Percentiles rank a stretch among this genome's conserved stretches.
These are phyloP conservation scores for Hemitrygon akajei DNA, from an alignment of 2,797 vertebrate genomes.

Conservation along the genomic window DNA sequence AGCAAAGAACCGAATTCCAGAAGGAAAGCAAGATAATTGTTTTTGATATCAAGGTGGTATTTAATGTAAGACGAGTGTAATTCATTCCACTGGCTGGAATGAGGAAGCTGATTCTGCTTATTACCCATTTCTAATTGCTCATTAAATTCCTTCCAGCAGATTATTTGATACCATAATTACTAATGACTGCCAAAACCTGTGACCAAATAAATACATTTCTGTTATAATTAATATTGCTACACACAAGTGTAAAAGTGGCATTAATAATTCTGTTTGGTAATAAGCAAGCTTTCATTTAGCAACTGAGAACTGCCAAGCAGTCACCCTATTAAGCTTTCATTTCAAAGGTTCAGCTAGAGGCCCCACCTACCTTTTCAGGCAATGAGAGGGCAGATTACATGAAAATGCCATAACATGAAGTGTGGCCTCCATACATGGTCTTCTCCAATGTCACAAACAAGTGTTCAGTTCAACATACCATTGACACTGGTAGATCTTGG, in stretches of 20 bases:
- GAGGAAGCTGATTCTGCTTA: no score
- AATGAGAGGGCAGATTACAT: neutral
- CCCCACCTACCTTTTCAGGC: neutral
- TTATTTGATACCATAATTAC: neutral
- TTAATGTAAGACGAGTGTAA: no score
- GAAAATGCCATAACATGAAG: no score
- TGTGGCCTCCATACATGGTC: no score
- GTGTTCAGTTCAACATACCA: neutral
- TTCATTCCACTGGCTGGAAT: no score
- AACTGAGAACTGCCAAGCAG: neutral
- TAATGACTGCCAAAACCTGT: neutral
- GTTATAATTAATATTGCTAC: neutral
- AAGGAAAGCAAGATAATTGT: no score
- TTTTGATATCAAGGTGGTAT: no score
- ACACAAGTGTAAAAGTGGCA: neutral
- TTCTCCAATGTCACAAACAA: neutral
- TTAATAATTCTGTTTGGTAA: neutral
- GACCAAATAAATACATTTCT: neutral
- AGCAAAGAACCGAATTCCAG: no score
- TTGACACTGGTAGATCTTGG: no score
- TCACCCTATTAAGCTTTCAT: neutral
- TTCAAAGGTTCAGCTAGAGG: neutral
- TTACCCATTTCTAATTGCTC: no score
- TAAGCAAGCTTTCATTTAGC: neutral
- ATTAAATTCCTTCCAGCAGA: no score